Percentiles rank a stretch among this genome's conserved stretches.
Conservation (phyloP, 2,888 invertebrate species). For the Amphipoea oculea region DNA sequence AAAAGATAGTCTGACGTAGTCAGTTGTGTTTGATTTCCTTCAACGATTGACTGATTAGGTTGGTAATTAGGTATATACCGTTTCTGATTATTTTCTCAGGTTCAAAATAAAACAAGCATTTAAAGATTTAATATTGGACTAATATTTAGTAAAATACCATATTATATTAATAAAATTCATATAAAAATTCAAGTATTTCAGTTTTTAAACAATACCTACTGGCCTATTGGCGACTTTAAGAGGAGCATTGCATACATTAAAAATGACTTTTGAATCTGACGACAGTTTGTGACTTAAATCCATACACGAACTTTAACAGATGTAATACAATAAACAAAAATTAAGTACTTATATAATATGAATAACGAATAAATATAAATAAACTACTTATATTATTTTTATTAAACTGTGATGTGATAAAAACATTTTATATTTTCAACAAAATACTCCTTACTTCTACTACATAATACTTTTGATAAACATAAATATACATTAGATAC, state of each 20-base stretch:
- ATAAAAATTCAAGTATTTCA: slow-evolving; percentile 89
- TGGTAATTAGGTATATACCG: background rate
- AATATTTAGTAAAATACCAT: slow-evolving; percentile 90
- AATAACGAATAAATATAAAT: slow-evolving; percentile 44
- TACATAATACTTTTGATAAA: slow-evolving; percentile 31
- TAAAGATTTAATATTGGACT: slow-evolving; percentile 90
- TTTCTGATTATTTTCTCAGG: slow-evolving; percentile 19
- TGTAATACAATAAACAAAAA: slow-evolving; percentile 43
- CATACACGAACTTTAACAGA: slow-evolving; percentile 52
- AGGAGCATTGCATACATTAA: slow-evolving; percentile 54
- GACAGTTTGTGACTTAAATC: slow-evolving; percentile 47
- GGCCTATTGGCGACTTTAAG: slow-evolving; percentile 56
- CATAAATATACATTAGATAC: slow-evolving; percentile 43
- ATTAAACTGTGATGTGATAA: slow-evolving; percentile 21
- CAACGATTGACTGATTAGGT: background rate
- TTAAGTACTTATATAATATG: slow-evolving; percentile 66
- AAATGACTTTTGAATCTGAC: slow-evolving; percentile 44
- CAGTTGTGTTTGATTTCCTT: background rate
- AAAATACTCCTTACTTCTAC: slow-evolving; percentile 35
- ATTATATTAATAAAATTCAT: slow-evolving; percentile 90
- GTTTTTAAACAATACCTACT: slow-evolving; percentile 88
- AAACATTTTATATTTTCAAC: slow-evolving; percentile 21
- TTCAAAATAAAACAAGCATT: slow-evolving; percentile 82
- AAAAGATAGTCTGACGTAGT: too few relatives aligned
- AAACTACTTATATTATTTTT: slow-evolving; percentile 46